phyloP scores from a whole-genome alignment of 1,140 invertebrate species.

The Drosophila eugracilis region DNA sequence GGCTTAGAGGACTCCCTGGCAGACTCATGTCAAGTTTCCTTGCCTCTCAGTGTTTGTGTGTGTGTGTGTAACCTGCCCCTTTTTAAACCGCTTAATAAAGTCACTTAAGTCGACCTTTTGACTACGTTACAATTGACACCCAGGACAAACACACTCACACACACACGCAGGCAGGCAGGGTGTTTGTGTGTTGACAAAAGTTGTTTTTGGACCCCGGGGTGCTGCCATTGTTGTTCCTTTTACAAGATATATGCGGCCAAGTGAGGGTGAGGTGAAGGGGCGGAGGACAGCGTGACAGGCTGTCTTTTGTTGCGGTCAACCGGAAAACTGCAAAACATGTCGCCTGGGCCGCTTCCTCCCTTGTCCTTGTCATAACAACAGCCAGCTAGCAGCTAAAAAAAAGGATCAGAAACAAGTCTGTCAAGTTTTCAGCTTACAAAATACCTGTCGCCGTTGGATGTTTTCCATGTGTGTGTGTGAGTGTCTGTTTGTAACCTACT shows the following conservation, averaged over 20 bases:
- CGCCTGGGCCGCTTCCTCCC: conserved; percentile 59
- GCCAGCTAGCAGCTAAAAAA: conserved; percentile 43
- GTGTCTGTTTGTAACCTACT: conserved; percentile 47
- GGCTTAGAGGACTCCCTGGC: conserved; percentile 25
- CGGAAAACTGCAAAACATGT: conserved; percentile 84
- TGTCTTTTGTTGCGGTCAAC: conserved; percentile 85
- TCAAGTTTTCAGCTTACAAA: conserved; percentile 82
- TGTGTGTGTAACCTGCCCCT: conserved; percentile 56
- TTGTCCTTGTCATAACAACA: conserved; percentile 66
- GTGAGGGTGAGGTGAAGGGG: neutral
- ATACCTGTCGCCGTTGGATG: conserved; percentile 72
- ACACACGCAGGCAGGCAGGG: conserved; percentile 11
- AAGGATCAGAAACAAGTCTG: conserved; percentile 81
- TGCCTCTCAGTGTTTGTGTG: conserved; percentile 4
- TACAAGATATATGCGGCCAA: conserved; percentile 54
- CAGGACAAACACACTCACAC: conserved; percentile 26
- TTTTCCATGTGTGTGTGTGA: conserved; percentile 31
- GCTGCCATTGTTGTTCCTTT: conserved; percentile 70
- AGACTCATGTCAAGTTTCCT: conserved; percentile 20
- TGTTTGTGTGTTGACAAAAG: conserved; percentile 71
- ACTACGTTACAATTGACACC: conserved; percentile 83
- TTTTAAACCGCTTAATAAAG: conserved; percentile 84
- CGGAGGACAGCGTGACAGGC: conserved; percentile 72
- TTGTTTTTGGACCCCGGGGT: conserved; percentile 65
- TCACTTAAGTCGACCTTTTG: conserved; percentile 81